Percentiles rank a stretch among this genome's conserved stretches.
phyloP scores from a whole-genome alignment of 2,113 vertebrate genomes.

The Eidolon helvum region DNA sequence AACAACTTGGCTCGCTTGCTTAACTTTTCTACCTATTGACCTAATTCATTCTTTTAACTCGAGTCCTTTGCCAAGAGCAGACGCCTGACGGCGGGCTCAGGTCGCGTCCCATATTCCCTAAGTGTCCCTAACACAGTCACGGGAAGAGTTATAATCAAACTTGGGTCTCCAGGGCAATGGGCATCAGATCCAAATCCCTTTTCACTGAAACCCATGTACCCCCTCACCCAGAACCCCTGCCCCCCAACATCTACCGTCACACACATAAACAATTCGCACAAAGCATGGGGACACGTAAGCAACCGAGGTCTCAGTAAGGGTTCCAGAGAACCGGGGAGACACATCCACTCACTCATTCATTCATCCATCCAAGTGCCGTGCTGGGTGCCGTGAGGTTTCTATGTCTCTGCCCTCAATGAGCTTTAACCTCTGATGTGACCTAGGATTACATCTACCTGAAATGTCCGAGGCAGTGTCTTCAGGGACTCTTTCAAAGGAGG shows the following conservation, averaged over 20 bases:
- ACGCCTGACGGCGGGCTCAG: background rate
- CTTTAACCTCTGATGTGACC: background rate
- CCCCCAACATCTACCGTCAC: background rate
- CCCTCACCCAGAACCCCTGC: background rate
- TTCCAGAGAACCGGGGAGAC: background rate
- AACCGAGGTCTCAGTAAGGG: background rate
- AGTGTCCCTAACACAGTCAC: background rate
- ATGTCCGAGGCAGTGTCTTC: background rate
- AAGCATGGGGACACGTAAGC: background rate
- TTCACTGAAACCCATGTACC: background rate
- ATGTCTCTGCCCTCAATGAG: background rate
- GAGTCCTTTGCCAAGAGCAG: background rate
- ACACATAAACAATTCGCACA: background rate
- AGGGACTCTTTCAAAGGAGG: background rate
- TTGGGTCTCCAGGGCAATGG: background rate
- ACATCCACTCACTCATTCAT: background rate
- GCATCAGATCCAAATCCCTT: background rate
- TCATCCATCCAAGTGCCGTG: background rate
- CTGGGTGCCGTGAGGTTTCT: background rate
- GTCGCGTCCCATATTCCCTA: background rate
- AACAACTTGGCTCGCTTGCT: background rate
- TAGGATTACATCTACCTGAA: background rate
- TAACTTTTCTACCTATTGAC: background rate
- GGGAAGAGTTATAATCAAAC: background rate
- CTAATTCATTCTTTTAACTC: background rate